Conservation (phyloP, 92 coral and sea anemone genomes). For the Porites rus region DNA sequence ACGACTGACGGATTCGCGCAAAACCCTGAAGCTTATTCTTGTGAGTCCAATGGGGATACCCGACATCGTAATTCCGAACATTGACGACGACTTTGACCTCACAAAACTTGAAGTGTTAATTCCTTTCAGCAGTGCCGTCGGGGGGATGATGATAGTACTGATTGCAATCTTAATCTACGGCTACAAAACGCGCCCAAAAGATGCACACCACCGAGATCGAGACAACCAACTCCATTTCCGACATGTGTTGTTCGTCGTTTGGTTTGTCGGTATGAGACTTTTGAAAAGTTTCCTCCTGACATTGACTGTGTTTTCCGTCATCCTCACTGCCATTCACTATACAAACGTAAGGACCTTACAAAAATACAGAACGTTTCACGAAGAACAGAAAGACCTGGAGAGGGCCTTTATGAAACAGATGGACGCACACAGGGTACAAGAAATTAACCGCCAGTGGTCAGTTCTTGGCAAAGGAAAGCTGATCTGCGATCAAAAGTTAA, state of each 20-base stretch:
- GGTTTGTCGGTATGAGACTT: constrained; percentile 85
- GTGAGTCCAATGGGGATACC: constrained; percentile 79
- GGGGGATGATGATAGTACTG: constrained; percentile 56
- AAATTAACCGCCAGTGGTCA: constrained; percentile 70
- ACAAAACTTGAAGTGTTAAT: constrained; percentile 52
- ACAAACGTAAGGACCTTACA: constrained; percentile 61
- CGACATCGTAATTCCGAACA: constrained; percentile 58
- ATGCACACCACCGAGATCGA: constrained; percentile 75
- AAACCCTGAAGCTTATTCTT: constrained; percentile 59
- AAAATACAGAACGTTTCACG: constrained; percentile 56
- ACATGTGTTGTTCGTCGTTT: constrained; percentile 78
- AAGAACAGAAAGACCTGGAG: constrained; percentile 49
- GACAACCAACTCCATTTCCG: constrained; percentile 79
- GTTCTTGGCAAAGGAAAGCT: constrained; percentile 64
- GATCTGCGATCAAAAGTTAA: constrained; percentile 67
- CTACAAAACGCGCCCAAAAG: constrained; percentile 81
- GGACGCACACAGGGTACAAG: constrained; percentile 73
- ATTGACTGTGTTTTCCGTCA: constrained; percentile 63
- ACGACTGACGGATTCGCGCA: constrained; percentile 70
- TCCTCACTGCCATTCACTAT: constrained; percentile 75
- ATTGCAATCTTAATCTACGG: constrained; percentile 73
- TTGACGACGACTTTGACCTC: constrained; percentile 63
- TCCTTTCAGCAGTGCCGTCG: constrained; percentile 68
- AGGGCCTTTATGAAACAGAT: constrained; percentile 53
- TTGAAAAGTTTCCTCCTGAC: constrained; percentile 81